A percentile compares a stretch with the other conserved stretches of the same genome.
These are phyloP conservation scores for Bimastos eiseni DNA, from an alignment of 2,888 invertebrate species.

Conservation along the genomic window DNA sequence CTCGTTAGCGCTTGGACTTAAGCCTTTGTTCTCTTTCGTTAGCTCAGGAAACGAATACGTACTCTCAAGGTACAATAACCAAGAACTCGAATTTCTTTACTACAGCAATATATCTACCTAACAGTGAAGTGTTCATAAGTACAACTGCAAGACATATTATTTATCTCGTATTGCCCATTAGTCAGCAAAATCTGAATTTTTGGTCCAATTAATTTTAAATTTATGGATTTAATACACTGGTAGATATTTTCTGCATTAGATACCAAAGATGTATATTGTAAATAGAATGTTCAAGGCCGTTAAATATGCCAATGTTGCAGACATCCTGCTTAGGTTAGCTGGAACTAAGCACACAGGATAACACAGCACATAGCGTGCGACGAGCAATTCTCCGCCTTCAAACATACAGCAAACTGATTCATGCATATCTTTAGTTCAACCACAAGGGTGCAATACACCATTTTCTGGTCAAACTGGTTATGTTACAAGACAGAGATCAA, in stretches of 20 bases:
- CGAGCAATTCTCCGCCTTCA: not conserved
- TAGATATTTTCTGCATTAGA: not conserved
- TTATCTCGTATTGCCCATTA: not conserved
- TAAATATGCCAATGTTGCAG: not conserved
- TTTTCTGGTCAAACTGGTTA: constrained; percentile 4
- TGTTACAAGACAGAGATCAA: not conserved
- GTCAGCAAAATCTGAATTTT: not conserved
- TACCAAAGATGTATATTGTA: not conserved
- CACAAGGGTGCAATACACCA: constrained; percentile 13
- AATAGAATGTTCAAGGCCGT: not conserved
- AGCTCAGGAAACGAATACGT: not conserved
- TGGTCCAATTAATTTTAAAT: not conserved
- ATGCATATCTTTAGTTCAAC: not conserved
- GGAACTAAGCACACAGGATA: not conserved
- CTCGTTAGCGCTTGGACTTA: not conserved
- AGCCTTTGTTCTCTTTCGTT: not conserved
- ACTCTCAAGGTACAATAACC: not conserved
- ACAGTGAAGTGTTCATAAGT: not conserved
- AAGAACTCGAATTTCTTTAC: not conserved
- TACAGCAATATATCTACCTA: not conserved
- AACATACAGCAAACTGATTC: not conserved
- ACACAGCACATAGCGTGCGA: not conserved
- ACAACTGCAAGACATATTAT: not conserved
- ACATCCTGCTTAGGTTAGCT: not conserved
- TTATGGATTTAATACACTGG: not conserved